Evolutionary conservation across 1,140 invertebrate species (phyloP).

Genomic region (Halictus rubicundus): DNA sequence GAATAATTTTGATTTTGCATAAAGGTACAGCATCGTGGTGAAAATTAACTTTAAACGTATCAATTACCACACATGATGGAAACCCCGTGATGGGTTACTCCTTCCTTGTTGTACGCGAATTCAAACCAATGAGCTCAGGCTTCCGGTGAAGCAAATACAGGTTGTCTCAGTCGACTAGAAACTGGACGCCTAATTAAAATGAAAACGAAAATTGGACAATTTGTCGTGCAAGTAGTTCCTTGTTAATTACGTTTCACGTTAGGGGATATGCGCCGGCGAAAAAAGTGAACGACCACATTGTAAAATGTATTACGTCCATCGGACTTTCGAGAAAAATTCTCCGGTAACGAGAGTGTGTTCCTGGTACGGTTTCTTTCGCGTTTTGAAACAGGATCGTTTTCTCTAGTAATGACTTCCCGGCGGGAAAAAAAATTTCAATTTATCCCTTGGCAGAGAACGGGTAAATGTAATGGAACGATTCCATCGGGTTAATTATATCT

Average conservation of each 20-base stretch:
- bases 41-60: no score
- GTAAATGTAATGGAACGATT: slow-evolving; percentile 13
- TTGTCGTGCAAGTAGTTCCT: background rate
- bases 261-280: no score
- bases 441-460: background rate
- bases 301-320: background rate
- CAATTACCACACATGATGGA: no score
- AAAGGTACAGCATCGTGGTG: no score
- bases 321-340: background rate
- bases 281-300: background rate
- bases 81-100: no score
- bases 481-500: slow-evolving; percentile 26
- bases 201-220: background rate
- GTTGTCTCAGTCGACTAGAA: no score
- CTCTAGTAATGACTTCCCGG: background rate
- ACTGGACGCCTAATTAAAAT: background rate
- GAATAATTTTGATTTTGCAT: no score
- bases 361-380: background rate
- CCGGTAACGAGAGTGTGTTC: background rate
- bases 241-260: background rate
- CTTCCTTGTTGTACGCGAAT: no score
- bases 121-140: no score
- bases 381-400: background rate
- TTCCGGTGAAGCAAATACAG: no score
- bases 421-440: background rate